Evolutionary conservation across 2,113 vertebrate species (phyloP).

Genomic region (Garra rufa): DNA sequence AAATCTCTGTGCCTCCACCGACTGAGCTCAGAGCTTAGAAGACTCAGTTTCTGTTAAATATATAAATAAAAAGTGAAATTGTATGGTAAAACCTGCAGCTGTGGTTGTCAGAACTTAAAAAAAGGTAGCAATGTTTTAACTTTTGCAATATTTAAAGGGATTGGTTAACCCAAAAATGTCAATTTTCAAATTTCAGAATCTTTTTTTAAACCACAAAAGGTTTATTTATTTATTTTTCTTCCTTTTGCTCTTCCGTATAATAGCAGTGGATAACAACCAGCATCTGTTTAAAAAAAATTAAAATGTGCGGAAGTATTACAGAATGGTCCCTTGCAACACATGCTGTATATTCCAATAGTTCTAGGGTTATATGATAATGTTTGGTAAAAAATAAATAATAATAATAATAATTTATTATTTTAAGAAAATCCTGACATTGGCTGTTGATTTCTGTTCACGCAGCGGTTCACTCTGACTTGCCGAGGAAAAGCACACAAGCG

Average conservation of each 20-base stretch:
- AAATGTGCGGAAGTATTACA: no score
- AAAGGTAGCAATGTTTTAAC: background rate
- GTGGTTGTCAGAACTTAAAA: background rate
- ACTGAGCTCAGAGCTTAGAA: background rate
- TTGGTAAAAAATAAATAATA: no score
- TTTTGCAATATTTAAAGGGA: background rate
- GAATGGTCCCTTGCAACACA: background rate
- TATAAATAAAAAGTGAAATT: background rate
- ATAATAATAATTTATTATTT: no score
- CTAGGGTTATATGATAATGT: no score
- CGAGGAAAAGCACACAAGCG: no score
- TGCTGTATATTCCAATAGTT: no score
- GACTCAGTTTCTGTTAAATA: background rate
- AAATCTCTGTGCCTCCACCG: background rate
- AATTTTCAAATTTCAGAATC: background rate
- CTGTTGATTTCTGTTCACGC: background rate
- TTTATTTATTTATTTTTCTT: no score
- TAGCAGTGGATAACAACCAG: background rate
- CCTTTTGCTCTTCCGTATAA: background rate
- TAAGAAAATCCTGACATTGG: background rate
- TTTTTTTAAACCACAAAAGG: background rate
- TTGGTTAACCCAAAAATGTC: background rate
- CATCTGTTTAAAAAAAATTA: background rate
- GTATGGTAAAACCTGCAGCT: background rate
- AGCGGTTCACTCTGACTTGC: no score